These are phyloP conservation scores for Cydia splendana DNA, from an alignment of 1,140 invertebrate genomes.

Conservation along the genomic window DNA sequence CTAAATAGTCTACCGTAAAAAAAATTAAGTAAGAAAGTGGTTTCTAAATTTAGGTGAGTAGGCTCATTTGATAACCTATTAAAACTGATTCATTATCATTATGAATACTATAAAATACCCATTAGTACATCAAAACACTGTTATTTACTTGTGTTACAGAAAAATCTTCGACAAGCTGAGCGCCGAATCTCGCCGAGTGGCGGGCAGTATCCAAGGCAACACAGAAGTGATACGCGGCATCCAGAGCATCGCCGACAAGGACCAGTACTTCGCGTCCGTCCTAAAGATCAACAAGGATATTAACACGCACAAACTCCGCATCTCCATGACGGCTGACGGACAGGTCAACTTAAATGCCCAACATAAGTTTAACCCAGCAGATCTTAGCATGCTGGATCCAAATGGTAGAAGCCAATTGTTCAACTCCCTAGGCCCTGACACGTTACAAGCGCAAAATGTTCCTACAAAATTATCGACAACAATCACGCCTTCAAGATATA, in stretches of 20 bases:
- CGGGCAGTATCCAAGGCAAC: conserved; percentile 68
- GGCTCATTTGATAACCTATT: neutral
- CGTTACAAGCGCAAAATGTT: conserved; percentile 49
- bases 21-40: conserved; percentile 12
- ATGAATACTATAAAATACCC: neutral
- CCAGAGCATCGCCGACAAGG: conserved; percentile 67
- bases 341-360: conserved; percentile 70
- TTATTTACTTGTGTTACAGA: conserved; percentile 43
- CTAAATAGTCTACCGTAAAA: too few relatives aligned
- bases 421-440: conserved; percentile 53
- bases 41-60: conserved; percentile 29
- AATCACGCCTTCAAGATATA: conserved; percentile 45
- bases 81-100: neutral
- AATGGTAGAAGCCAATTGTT: conserved; percentile 60
- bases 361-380: conserved; percentile 65
- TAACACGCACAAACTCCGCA: conserved; percentile 66
- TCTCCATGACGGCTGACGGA: conserved; percentile 72
- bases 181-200: conserved; percentile 64
- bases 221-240: conserved; percentile 71
- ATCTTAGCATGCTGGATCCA: conserved; percentile 56
- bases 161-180: conserved; percentile 75
- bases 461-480: conserved; percentile 52
- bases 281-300: conserved; percentile 72
- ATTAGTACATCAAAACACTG: neutral
- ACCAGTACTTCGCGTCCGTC: conserved; percentile 71